phyloP scores from a whole-genome alignment of 2,888 invertebrate genomes.

The Phrixothrix hirtus region DNA sequence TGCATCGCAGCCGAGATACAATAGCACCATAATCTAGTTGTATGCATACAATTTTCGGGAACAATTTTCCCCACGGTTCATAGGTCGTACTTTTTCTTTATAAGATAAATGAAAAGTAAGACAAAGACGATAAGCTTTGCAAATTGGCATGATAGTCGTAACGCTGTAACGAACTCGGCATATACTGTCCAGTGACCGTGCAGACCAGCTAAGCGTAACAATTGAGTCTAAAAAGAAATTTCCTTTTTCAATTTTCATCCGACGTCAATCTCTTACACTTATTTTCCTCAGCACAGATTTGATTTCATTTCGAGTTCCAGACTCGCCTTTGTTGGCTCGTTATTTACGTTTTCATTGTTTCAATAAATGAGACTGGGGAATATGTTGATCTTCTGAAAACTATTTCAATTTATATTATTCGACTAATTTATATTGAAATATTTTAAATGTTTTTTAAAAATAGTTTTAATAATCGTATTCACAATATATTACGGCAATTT shows the following conservation, averaged over 20 bases:
- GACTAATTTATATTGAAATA: too few species aligned
- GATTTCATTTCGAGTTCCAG: conserved; percentile 52
- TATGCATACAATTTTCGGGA: conserved; percentile 38
- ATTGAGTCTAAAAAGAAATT: conserved; percentile 59
- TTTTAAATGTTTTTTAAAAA: too few species aligned
- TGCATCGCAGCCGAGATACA: conserved; percentile 46
- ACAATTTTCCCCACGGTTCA: conserved; percentile 30
- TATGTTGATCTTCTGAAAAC: conserved; percentile 21
- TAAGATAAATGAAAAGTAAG: conserved; percentile 1
- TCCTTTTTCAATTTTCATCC: conserved; percentile 60
- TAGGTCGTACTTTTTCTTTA: conserved; percentile 6
- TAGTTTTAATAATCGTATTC: too few species aligned
- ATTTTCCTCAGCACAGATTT: conserved; percentile 57
- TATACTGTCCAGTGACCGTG: conserved; percentile 47
- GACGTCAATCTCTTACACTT: conserved; percentile 57
- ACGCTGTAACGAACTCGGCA: conserved; percentile 30
- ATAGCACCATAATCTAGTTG: conserved; percentile 48
- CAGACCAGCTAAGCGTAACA: conserved; percentile 53
- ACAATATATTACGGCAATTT: too few species aligned
- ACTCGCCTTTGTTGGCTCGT: conserved; percentile 50
- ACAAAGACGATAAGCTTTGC: conserved; percentile 11
- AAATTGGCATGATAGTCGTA: conserved; percentile 11
- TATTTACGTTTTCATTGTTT: conserved; percentile 55
- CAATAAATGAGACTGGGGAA: conserved; percentile 53
- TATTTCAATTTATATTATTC: background rate